These are phyloP conservation scores for Chascanopsetta lugubris DNA, from an alignment of 2,113 vertebrate species.

Conservation along the genomic window DNA sequence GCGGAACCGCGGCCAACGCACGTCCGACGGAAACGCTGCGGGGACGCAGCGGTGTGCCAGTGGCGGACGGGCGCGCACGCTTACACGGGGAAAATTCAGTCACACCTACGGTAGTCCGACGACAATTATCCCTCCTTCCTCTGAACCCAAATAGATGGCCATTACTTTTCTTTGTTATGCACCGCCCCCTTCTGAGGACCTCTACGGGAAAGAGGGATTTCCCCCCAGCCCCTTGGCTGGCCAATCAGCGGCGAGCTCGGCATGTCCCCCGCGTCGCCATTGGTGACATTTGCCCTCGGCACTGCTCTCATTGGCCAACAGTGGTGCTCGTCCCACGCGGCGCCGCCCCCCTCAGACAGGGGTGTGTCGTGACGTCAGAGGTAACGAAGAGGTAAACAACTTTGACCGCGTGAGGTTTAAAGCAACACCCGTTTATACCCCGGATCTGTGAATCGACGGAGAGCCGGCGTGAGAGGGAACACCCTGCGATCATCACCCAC, in stretches of 20 bases:
- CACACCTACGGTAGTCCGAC: conserved; percentile 47
- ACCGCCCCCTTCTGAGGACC: conserved; percentile 74
- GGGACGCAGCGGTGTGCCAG: not conserved
- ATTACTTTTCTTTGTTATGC: conserved; percentile 78
- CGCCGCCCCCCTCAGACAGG: conserved; percentile 72
- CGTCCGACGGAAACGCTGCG: not conserved
- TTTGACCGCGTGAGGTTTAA: conserved; percentile 84
- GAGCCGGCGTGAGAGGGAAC: not conserved
- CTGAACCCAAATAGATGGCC: conserved; percentile 78
- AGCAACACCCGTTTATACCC: conserved; percentile 62
- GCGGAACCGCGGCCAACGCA: not conserved
- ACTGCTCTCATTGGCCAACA: conserved; percentile 45
- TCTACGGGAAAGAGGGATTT: conserved; percentile 69
- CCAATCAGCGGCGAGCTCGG: conserved; percentile 67
- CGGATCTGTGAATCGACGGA: conserved; percentile 38
- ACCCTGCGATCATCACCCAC: not conserved
- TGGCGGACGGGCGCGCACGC: not conserved
- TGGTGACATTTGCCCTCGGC: conserved; percentile 50
- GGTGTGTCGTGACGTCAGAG: conserved; percentile 87
- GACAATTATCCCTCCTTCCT: conserved; percentile 63
- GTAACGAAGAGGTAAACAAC: conserved; percentile 85
- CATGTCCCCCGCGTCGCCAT: conserved; percentile 46
- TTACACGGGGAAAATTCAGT: conserved; percentile 34
- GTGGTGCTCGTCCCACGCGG: conserved; percentile 52
- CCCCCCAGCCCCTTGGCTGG: conserved; percentile 62